Conservation (phyloP, 2,888 invertebrate genomes). For the Tricholauxania praeusta region DNA sequence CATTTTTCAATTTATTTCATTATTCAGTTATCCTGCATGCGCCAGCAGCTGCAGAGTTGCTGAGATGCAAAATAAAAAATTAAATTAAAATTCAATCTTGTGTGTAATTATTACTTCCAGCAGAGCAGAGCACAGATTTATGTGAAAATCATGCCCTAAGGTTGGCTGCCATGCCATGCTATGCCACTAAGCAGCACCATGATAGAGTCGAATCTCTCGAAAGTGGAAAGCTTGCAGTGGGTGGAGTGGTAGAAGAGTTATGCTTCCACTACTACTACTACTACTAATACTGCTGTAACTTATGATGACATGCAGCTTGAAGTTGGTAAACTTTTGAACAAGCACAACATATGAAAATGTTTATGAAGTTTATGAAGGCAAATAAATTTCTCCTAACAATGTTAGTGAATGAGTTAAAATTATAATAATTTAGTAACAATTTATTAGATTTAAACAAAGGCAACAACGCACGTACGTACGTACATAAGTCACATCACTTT, state of each 20-base stretch:
- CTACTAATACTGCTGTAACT: too few relatives aligned
- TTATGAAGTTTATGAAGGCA: not conserved
- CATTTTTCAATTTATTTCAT: conserved; percentile 23
- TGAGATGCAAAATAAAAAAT: conserved; percentile 49
- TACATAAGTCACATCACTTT: not conserved
- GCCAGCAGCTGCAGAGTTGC: not conserved
- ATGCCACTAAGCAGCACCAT: conserved; percentile 14
- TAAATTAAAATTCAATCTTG: conserved; percentile 67
- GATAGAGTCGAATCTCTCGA: not conserved
- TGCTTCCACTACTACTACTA: too few relatives aligned
- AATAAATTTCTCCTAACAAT: not conserved
- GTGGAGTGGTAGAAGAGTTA: too few relatives aligned
- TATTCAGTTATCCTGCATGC: conserved; percentile 7
- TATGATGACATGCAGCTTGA: conserved; percentile 21
- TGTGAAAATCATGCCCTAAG: conserved; percentile 42
- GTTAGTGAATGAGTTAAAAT: not conserved
- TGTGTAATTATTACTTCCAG: conserved; percentile 65
- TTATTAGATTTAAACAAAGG: not conserved
- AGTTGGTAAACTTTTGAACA: not conserved
- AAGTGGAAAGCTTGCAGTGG: too few relatives aligned
- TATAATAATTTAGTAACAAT: not conserved
- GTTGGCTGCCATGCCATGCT: not conserved
- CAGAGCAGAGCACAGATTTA: conserved; percentile 52
- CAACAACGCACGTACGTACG: too few relatives aligned
- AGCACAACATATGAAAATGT: conserved; percentile 10